Conservation (phyloP, 1,140 invertebrate species). For the Drosophila pachea region DNA sequence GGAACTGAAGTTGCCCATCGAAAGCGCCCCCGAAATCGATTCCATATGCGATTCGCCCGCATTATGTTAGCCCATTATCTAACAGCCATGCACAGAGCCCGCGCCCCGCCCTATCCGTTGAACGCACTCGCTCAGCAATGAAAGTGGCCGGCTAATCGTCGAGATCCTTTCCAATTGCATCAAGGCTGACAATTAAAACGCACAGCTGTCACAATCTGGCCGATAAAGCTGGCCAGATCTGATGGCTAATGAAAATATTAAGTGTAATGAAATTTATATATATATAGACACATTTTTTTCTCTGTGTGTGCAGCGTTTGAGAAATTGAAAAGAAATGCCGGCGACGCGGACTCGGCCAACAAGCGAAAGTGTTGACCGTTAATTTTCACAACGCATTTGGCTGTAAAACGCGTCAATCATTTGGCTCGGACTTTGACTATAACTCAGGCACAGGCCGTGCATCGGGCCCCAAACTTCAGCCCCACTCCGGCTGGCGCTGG, state of each 20-base stretch:
- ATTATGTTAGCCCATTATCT: slow-evolving; percentile 1
- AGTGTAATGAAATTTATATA: slow-evolving; percentile 75
- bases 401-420: slow-evolving; percentile 62
- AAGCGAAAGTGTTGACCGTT: slow-evolving; percentile 69
- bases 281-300: slow-evolving; percentile 34
- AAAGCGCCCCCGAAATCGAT: slow-evolving; percentile 32
- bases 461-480: too few relatives aligned
- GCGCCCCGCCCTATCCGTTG: slow-evolving; percentile 21
- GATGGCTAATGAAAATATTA: slow-evolving; percentile 75
- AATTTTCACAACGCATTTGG: slow-evolving; percentile 69
- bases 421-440: slow-evolving; percentile 28
- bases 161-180: slow-evolving; percentile 59
- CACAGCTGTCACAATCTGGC: slow-evolving; percentile 64
- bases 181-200: slow-evolving; percentile 62
- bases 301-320: slow-evolving; percentile 23
- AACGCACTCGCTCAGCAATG: slow-evolving; percentile 51
- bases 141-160: slow-evolving; percentile 18
- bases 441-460: slow-evolving; percentile 6
- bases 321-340: slow-evolving; percentile 57
- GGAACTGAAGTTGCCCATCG: slow-evolving; percentile 52
- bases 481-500: not conserved
- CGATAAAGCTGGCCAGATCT: slow-evolving; percentile 61
- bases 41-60: slow-evolving; percentile 42
- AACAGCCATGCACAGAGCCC: too few relatives aligned
- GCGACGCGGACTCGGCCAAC: slow-evolving; percentile 13